Evolutionary conservation across 1,140 invertebrate genomes (phyloP).

Genomic region (Teleopsis dalmanni): DNA sequence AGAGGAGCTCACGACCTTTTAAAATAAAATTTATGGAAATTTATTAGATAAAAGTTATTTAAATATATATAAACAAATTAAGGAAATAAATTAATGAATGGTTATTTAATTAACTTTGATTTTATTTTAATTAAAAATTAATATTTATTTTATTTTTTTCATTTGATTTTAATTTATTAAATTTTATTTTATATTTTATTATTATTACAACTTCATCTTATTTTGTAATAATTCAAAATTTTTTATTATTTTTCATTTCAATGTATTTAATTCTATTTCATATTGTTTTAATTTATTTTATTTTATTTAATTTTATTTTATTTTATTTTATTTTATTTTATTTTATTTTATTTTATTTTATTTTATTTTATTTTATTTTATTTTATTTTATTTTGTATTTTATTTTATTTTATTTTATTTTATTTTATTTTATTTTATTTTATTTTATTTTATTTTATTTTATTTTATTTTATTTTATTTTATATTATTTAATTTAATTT

Average conservation of each 20-base stretch:
- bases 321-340: constrained; percentile 2
- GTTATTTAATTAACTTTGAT: background rate
- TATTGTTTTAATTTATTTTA: background rate
- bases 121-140: background rate
- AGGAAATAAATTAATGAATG: background rate
- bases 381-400: constrained; percentile 4
- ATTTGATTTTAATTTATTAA: constrained; percentile 5
- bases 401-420: background rate
- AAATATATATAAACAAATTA: background rate
- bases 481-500: background rate
- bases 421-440: constrained; percentile 18
- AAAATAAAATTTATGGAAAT: background rate
- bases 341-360: constrained; percentile 4
- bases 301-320: background rate
- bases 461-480: background rate
- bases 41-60: background rate
- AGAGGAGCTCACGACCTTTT: background rate
- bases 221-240: background rate
- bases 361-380: constrained; percentile 1
- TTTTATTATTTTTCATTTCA: background rate
- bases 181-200: constrained; percentile 1
- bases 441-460: constrained; percentile 8
- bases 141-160: constrained; percentile 4
- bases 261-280: constrained; percentile 2
- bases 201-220: background rate